Conservation (phyloP, 92 coral and sea anemone species). For the Parazoanthus atlanticus region DNA sequence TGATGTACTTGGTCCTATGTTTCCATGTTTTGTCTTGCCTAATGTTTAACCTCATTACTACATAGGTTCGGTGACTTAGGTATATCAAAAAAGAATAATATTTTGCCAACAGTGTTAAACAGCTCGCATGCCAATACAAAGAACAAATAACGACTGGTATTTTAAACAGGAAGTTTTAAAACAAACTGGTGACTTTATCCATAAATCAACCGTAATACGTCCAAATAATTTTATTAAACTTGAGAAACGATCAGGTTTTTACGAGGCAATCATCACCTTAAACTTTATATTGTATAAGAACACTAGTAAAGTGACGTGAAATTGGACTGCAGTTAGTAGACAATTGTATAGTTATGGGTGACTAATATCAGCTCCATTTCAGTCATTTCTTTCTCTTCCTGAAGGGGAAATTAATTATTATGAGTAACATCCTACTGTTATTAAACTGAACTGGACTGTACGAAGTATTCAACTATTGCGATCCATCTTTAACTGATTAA, state of each 20-base stretch:
- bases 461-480: neutral
- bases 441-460: neutral
- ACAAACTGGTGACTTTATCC: constrained; percentile 28
- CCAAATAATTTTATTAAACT: neutral
- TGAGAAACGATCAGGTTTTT: neutral
- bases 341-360: neutral
- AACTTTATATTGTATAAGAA: too few relatives aligned
- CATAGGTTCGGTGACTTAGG: neutral
- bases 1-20: neutral
- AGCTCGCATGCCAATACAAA: neutral
- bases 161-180: neutral
- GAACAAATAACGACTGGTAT: constrained; percentile 5
- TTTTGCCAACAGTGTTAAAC: constrained; percentile 6
- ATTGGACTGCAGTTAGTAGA: neutral
- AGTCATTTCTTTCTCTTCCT: too few relatives aligned
- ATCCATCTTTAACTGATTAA: neutral
- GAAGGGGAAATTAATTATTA: too few relatives aligned
- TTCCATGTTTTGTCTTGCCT: neutral
- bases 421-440: too few relatives aligned
- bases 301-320: neutral
- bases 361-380: too few relatives aligned
- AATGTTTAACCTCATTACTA: neutral
- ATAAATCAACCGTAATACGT: neutral
- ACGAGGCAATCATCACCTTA: too few relatives aligned
- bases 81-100: constrained; percentile 15